phyloP scores from a whole-genome alignment of 2,888 invertebrate genomes.

The Nudaria mundana region DNA sequence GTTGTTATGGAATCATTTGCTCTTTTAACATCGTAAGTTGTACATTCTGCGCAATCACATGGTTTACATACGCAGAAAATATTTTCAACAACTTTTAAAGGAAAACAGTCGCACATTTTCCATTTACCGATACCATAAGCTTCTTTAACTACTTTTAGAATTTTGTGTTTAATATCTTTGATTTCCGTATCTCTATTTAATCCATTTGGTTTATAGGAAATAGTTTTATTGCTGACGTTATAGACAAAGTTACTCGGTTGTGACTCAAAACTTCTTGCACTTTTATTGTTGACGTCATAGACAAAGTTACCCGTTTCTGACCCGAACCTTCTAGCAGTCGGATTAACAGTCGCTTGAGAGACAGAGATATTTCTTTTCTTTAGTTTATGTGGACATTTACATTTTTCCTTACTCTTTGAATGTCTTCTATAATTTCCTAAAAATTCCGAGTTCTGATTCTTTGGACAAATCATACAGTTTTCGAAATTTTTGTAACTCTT shows the following conservation, averaged over 20 bases:
- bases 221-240: background rate
- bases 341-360: background rate
- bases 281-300: no score
- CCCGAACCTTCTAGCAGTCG: background rate
- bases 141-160: constrained; percentile 54
- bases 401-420: background rate
- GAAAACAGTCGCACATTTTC: constrained; percentile 62
- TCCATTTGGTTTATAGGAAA: background rate
- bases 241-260: background rate
- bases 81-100: constrained; percentile 24
- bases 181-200: background rate
- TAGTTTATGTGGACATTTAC: background rate
- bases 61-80: constrained; percentile 43
- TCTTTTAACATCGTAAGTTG: no score
- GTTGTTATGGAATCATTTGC: background rate
- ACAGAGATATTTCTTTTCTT: background rate
- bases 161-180: constrained; percentile 34
- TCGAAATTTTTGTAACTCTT: background rate
- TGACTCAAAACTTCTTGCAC: background rate
- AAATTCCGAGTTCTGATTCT: background rate
- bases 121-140: constrained; percentile 63
- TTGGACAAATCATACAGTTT: background rate
- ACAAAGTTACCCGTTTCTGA: background rate
- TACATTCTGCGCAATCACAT: constrained; percentile 44
- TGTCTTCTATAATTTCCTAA: background rate